These are phyloP conservation scores for Scomber scombrus DNA, from an alignment of 2,113 vertebrate genomes.

Conservation along the genomic window DNA sequence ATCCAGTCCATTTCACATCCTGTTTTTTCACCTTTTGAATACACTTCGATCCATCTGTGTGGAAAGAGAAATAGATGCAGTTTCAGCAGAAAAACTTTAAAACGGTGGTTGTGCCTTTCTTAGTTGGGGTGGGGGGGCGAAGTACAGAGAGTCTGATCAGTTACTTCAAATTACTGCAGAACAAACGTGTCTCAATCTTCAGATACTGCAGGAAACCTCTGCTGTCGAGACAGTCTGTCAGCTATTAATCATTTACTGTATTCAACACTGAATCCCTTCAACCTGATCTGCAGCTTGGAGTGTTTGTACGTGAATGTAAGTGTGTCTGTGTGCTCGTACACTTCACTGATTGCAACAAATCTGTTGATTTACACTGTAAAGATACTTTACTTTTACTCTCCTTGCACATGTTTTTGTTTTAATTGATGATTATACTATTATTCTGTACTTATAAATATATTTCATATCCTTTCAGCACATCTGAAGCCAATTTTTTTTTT, in stretches of 20 bases:
- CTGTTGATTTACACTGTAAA: slow-evolving; percentile 74
- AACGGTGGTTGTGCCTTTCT: slow-evolving; percentile 6
- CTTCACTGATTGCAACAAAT: slow-evolving; percentile 52
- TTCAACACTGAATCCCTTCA: slow-evolving; percentile 67
- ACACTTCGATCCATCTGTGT: neutral
- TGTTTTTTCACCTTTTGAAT: slow-evolving; percentile 56
- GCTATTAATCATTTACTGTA: slow-evolving; percentile 64
- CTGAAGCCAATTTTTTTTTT: slow-evolving; percentile 12
- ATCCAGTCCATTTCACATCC: slow-evolving; percentile 62
- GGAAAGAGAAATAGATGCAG: slow-evolving; percentile 3
- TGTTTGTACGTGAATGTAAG: slow-evolving; percentile 38
- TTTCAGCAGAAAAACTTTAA: slow-evolving; percentile 11
- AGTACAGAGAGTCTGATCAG: slow-evolving; percentile 12
- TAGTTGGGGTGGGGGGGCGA: neutral
- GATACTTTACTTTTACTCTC: slow-evolving; percentile 61
- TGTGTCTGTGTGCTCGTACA: slow-evolving; percentile 39
- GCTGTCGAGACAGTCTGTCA: slow-evolving; percentile 58
- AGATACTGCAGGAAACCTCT: slow-evolving; percentile 23
- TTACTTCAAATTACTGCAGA: slow-evolving; percentile 25
- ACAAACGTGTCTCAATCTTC: slow-evolving; percentile 21
- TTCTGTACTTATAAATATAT: slow-evolving; percentile 73
- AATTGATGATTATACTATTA: slow-evolving; percentile 51
- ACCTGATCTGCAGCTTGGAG: slow-evolving; percentile 31
- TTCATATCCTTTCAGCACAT: slow-evolving; percentile 66
- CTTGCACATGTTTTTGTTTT: slow-evolving; percentile 72